Percentiles rank a stretch among this genome's conserved stretches.
Evolutionary conservation across 1,140 invertebrate species (phyloP).

Genomic region (Homalodisca vitripennis): DNA sequence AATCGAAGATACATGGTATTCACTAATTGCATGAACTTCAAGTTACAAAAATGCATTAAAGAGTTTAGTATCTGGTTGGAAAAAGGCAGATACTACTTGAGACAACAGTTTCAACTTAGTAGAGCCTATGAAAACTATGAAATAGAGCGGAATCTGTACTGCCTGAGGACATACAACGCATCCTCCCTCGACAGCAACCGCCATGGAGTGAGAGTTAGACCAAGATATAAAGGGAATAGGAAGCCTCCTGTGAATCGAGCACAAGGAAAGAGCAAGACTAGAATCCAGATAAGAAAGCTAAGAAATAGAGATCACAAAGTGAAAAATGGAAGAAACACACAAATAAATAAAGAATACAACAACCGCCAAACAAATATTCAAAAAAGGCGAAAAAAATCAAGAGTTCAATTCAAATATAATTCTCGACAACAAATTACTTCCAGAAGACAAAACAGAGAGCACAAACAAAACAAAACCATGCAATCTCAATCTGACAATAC

Average conservation of each 20-base stretch:
- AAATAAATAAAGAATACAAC: too few species aligned
- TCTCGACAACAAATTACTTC: too few species aligned
- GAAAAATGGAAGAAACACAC: too few species aligned
- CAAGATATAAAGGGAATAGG: not conserved
- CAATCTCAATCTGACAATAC: too few species aligned
- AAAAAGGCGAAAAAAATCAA: too few species aligned
- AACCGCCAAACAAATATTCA: too few species aligned
- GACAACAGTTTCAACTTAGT: not conserved
- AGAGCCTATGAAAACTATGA: constrained; percentile 1
- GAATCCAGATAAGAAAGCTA: not conserved
- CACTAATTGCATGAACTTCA: not conserved
- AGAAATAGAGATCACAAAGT: not conserved
- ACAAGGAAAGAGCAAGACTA: not conserved
- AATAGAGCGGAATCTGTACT: not conserved
- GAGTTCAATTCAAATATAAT: too few species aligned
- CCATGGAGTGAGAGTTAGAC: not conserved
- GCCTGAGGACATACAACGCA: not conserved
- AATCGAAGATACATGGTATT: not conserved
- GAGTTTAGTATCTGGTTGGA: not conserved
- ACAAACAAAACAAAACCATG: too few species aligned
- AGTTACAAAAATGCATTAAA: not conserved
- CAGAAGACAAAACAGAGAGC: too few species aligned
- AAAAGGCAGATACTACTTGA: not conserved
- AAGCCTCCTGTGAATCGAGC: not conserved
- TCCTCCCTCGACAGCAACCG: not conserved